Evolutionary conservation across 2,113 vertebrate genomes (phyloP).

Genomic region (Pachycephala philippinensis): DNA sequence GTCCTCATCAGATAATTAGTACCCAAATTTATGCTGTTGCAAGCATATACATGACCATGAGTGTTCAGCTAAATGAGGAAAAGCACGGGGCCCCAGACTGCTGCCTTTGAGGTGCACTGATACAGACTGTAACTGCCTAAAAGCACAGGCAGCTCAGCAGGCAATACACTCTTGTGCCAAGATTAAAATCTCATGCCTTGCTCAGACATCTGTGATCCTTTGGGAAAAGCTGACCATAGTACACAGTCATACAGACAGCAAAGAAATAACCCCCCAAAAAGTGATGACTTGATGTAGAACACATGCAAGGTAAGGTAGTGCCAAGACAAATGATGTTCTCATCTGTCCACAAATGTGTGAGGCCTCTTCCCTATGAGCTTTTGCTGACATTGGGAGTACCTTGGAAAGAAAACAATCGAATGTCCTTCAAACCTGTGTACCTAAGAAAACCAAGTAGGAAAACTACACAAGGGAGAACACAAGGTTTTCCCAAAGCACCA

Average conservation of each 20-base stretch:
- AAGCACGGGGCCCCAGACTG: not conserved
- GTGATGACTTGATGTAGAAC: not conserved
- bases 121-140: not conserved
- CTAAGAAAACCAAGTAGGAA: not conserved
- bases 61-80: not conserved
- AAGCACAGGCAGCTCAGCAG: not conserved
- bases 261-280: not conserved
- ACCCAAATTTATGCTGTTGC: not conserved
- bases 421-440: not conserved
- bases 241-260: not conserved
- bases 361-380: not conserved
- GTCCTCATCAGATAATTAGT: not conserved
- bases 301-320: not conserved
- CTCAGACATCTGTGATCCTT: not conserved
- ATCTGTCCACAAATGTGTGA: not conserved
- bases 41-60: not conserved
- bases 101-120: not conserved
- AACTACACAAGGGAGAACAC: not conserved
- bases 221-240: not conserved
- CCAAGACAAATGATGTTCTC: not conserved
- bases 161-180: not conserved
- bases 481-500: not conserved
- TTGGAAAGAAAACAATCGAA: fast-evolving
- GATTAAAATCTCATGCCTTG: not conserved
- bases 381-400: not conserved